Percentiles rank a stretch among this genome's conserved stretches.
These are phyloP conservation scores for Astyanax mexicanus DNA, from an alignment of 2,797 vertebrate species.

Conservation along the genomic window DNA sequence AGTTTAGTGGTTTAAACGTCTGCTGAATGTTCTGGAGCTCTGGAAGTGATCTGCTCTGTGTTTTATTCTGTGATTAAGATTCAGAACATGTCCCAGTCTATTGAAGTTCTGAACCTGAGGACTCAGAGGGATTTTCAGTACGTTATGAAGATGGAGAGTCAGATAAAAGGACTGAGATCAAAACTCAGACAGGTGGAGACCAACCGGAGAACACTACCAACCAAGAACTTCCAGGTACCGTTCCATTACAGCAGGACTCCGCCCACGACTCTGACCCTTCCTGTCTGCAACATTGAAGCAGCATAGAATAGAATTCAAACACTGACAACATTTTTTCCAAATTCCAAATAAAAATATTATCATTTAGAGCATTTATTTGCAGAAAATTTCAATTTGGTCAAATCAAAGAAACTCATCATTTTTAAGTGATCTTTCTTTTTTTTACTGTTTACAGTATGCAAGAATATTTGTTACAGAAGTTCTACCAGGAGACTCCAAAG, in stretches of 20 bases:
- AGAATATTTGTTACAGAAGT: no score
- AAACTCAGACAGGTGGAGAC: constrained; percentile 97
- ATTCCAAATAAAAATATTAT: no score
- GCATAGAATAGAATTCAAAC: no score
- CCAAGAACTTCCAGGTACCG: constrained; percentile 92
- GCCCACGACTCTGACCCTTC: no score
- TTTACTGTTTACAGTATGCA: no score
- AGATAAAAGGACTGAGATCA: constrained; percentile 95
- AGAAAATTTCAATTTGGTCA: no score
- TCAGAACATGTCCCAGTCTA: constrained; percentile 98
- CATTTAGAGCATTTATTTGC: no score
- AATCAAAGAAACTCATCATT: no score
- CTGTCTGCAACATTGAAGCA: no score
- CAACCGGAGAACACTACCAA: constrained; percentile 92
- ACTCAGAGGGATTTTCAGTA: constrained; percentile 99
- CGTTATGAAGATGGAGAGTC: constrained; percentile 98
- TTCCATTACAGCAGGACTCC: neutral
- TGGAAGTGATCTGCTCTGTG: neutral
- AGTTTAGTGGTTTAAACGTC: constrained; percentile 29
- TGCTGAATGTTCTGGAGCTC: neutral
- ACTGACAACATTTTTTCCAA: no score
- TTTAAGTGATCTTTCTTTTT: no score
- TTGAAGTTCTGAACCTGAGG: constrained; percentile 95
- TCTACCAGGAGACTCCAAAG: no score
- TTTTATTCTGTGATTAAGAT: constrained; percentile 77